These are phyloP conservation scores for Phocoena sinus DNA, from an alignment of 2,113 vertebrate genomes.

Conservation along the genomic window DNA sequence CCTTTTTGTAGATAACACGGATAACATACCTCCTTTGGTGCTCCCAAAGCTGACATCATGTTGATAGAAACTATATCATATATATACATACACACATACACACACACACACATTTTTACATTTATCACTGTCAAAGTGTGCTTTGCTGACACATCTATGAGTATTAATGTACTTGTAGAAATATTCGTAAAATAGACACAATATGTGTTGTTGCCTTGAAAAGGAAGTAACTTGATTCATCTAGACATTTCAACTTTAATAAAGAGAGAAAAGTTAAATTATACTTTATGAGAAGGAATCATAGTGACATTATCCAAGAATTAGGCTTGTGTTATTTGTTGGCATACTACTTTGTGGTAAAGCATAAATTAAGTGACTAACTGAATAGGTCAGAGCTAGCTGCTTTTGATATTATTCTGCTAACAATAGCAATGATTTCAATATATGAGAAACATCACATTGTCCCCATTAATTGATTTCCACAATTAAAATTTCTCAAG, in stretches of 20 bases:
- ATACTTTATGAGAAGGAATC: slow-evolving; percentile 7
- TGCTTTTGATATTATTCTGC: neutral
- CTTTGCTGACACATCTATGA: neutral
- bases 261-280: slow-evolving; percentile 30
- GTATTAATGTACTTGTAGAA: neutral
- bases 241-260: neutral
- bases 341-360: neutral
- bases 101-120: no score
- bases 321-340: slow-evolving; percentile 8
- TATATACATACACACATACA: neutral
- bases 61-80: neutral
- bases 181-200: neutral
- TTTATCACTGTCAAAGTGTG: neutral
- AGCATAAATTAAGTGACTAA: slow-evolving; percentile 1
- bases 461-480: slow-evolving; percentile 36
- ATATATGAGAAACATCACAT: slow-evolving; percentile 9
- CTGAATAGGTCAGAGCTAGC: slow-evolving; percentile 3
- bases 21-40: neutral
- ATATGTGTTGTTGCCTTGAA: neutral
- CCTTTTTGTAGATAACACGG: neutral
- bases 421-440: slow-evolving; percentile 17
- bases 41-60: neutral
- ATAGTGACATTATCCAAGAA: slow-evolving; percentile 23
- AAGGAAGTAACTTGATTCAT: neutral
- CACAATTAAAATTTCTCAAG: slow-evolving; percentile 5